Conservation (phyloP, 2,888 invertebrate species). For the Parthenolecanium corni region DNA sequence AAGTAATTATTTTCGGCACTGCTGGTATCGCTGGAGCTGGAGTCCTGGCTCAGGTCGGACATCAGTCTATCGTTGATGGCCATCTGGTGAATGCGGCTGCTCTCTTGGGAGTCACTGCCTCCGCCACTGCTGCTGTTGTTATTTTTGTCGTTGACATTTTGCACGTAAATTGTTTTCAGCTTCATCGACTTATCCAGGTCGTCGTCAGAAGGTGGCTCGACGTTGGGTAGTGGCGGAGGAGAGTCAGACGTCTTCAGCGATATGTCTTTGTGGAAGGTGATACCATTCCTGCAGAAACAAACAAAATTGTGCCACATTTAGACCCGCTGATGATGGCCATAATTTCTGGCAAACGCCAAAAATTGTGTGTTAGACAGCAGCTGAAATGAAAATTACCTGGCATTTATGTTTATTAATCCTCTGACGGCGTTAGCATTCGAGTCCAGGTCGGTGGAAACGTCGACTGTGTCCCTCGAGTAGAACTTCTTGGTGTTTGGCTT, state of each 20-base stretch:
- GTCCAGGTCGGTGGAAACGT: not conserved
- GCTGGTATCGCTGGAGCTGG: conserved; percentile 17
- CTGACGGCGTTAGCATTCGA: not conserved
- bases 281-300: conserved; percentile 2
- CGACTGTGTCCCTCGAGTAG: not conserved
- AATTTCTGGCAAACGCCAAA: not conserved
- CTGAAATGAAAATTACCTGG: not conserved
- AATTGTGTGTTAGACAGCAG: not conserved
- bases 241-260: conserved; percentile 11
- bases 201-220: conserved; percentile 32
- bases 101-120: conserved; percentile 2
- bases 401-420: not conserved
- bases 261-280: not conserved
- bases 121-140: conserved; percentile 17
- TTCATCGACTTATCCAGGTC: conserved; percentile 22
- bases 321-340: not conserved
- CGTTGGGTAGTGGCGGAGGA: conserved; percentile 32
- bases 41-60: conserved; percentile 26
- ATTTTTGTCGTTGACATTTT: conserved; percentile 18
- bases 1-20: conserved; percentile 22
- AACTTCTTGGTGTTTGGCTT: not conserved
- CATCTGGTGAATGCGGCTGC: not conserved
- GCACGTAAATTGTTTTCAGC: conserved; percentile 25
- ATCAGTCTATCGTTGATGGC: conserved; percentile 17
- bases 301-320: not conserved